These are phyloP conservation scores for Zingel zingel DNA, from an alignment of 2,113 vertebrate genomes.

Conservation along the genomic window DNA sequence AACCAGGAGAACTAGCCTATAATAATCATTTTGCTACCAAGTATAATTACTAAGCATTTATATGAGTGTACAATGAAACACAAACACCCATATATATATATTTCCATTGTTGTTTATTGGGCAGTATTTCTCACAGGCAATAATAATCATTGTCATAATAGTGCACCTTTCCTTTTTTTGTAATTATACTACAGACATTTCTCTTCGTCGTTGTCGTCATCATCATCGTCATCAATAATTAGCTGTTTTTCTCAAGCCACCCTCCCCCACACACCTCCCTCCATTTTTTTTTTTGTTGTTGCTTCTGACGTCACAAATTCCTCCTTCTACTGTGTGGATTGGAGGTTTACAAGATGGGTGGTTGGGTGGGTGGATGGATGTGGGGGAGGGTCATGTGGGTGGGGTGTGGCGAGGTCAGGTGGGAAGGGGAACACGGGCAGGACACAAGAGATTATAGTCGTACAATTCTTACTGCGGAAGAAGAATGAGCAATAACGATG, in stretches of 20 bases:
- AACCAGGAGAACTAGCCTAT: not conserved
- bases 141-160: conserved; percentile 84
- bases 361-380: not conserved
- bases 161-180: conserved; percentile 82
- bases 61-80: not conserved
- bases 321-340: conserved; percentile 54
- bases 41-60: not conserved
- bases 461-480: conserved; percentile 71
- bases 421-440: conserved; percentile 23
- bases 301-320: conserved; percentile 41
- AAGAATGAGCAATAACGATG: conserved; percentile 79
- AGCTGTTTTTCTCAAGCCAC: conserved; percentile 54
- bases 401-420: not conserved
- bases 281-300: conserved; percentile 6
- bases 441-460: conserved; percentile 72
- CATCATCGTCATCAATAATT: conserved; percentile 28
- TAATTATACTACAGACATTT: conserved; percentile 85
- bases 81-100: conserved; percentile 26
- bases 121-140: conserved; percentile 87
- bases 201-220: conserved; percentile 67
- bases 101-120: conserved; percentile 83
- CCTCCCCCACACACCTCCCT: conserved; percentile 51
- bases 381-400: not conserved
- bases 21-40: not conserved
- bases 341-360: conserved; percentile 28